Evolutionary conservation across 2,113 vertebrate species (phyloP), one percentile per base, ranked within the genome.

Genomic region (Dryoscopus gambensis): DNA sequence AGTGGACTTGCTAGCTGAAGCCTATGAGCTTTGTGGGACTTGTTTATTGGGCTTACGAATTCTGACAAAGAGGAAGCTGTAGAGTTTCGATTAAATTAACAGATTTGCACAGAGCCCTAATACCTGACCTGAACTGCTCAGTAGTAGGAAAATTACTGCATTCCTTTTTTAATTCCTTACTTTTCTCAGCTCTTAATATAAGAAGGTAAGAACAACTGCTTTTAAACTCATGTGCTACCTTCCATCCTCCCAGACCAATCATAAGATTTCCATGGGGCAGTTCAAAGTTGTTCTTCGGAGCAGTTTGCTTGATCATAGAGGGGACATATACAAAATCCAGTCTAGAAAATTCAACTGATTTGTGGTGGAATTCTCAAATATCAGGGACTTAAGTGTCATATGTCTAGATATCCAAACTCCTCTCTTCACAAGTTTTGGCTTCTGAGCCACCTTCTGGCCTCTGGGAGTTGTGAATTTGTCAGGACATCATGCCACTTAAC

Each of bases 1-100:
- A 77, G 53, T 81, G 71, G 70, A 67, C 59, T 67, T 76, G 12
- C 52, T 88, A 84, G 33, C 55, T 90, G 86, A 84, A 95, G 77
- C 52, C 73, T 92, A 59, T 23, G 68, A 83, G 52, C 39, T 90
- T 88, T 80, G 60, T 63, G 42, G 9, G 47, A 77, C 35, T 85
- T 95, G 75, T 96, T 94, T 94, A 77, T 57, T 23, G 77, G 46
- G 42, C 27, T 83, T 76, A 15, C 52, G 69, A 84, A 53, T 91
- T 71, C 63, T 77, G 68, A 79, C 62, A 93, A 86, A 79, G 22
- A 69, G 22, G 65, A 15, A 85, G 59, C 62, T 59, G 27, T 39
- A 87, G 74, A 35, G 77, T 95, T 96, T 88, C 59, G 85, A 78
- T 74, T 78, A 71, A 90, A 75, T 71, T 84, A 77, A 80, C 73